phyloP scores from a whole-genome alignment of 2,797 vertebrate species.

The Petrocephalus sullivani region DNA sequence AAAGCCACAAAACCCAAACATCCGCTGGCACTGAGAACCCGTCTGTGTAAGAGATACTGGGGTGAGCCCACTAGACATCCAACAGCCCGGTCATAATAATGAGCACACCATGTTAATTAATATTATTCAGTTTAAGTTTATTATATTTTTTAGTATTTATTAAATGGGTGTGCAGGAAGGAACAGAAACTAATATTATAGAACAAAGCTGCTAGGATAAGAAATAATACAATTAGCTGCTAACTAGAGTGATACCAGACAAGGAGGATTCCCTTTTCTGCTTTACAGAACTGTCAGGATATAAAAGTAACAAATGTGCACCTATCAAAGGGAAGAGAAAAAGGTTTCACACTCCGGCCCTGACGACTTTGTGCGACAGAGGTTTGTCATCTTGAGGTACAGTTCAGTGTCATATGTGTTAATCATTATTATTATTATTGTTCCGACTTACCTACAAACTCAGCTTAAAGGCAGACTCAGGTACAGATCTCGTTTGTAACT shows the following conservation, averaged over 20 bases:
- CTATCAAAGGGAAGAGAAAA: background rate
- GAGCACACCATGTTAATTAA: background rate
- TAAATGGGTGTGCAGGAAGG: background rate
- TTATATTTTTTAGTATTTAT: background rate
- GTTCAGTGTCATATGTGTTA: too few relatives aligned
- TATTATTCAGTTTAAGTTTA: background rate
- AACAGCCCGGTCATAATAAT: background rate
- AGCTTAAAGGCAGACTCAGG: too few relatives aligned
- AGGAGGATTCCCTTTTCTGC: background rate
- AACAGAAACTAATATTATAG: background rate
- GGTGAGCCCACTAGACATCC: background rate
- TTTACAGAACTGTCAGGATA: background rate
- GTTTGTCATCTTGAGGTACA: too few relatives aligned
- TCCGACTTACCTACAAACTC: too few relatives aligned
- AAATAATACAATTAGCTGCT: background rate
- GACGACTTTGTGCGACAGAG: too few relatives aligned
- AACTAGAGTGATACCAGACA: background rate
- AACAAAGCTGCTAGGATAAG: background rate
- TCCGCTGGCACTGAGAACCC: constrained; percentile 43
- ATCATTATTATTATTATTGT: too few relatives aligned
- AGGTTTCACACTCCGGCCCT: too few relatives aligned
- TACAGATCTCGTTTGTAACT: too few relatives aligned
- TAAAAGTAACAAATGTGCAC: background rate
- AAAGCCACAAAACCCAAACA: constrained; percentile 36
- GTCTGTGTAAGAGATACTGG: background rate